Evolutionary conservation across 2,888 invertebrate genomes (phyloP).

Genomic region (Drosophila anomelani): DNA sequence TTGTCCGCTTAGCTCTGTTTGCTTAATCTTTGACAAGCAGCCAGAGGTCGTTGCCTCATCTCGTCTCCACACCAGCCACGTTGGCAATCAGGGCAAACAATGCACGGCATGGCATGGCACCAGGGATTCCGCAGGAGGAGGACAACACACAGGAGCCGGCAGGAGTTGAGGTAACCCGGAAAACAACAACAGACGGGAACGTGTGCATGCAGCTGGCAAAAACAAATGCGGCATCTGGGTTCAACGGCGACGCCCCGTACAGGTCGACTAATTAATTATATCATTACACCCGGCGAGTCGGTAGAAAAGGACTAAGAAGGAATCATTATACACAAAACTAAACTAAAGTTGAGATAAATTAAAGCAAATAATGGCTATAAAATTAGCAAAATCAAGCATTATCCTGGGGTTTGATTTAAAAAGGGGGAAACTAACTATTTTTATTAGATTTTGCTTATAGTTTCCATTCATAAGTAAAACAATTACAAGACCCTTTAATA

Average conservation of each 20-base stretch:
- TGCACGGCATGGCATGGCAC: constrained; percentile 31
- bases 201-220: constrained; percentile 50
- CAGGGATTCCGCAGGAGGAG: constrained; percentile 18
- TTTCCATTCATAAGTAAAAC: background rate
- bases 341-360: constrained; percentile 21
- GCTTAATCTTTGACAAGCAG: constrained; percentile 81
- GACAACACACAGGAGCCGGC: background rate
- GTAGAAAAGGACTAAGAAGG: constrained; percentile 2
- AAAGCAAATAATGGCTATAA: constrained; percentile 1
- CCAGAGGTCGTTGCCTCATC: constrained; percentile 69
- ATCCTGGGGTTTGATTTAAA: background rate
- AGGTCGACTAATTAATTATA: constrained; percentile 50
- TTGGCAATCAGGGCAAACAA: constrained; percentile 58
- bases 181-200: constrained; percentile 18
- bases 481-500: background rate
- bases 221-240: constrained; percentile 36
- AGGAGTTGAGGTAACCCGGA: constrained; percentile 3
- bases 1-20: constrained; percentile 73
- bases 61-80: constrained; percentile 23
- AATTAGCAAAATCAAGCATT: constrained; percentile 23
- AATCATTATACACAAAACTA: constrained; percentile 25
- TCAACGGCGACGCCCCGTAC: background rate
- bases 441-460: background rate
- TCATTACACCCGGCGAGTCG: constrained; percentile 27
- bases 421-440: background rate